phyloP scores from a whole-genome alignment of 2,888 invertebrate species.

The Platycnemis pennipes region DNA sequence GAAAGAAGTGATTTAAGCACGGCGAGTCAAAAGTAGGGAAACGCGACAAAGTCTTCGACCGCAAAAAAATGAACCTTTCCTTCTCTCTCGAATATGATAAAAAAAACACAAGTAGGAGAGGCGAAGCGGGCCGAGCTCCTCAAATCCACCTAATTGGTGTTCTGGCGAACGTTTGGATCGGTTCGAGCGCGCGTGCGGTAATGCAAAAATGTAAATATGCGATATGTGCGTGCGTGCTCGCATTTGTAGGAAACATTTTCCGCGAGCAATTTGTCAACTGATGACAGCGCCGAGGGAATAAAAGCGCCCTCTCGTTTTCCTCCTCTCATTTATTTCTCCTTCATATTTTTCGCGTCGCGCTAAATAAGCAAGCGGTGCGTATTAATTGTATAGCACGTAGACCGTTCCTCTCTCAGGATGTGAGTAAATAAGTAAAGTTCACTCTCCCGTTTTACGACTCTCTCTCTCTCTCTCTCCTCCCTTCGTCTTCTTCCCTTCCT shows the following conservation, averaged over 20 bases:
- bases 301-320: neutral
- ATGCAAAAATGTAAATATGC: neutral
- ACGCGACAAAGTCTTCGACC: neutral
- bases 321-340: neutral
- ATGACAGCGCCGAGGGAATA: neutral
- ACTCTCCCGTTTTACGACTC: slow-evolving; percentile 2
- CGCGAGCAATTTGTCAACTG: neutral
- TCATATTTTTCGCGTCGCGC: neutral
- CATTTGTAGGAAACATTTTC: neutral
- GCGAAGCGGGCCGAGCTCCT: neutral
- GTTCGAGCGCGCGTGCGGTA: neutral
- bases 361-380: slow-evolving; percentile 55
- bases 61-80: neutral
- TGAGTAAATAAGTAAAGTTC: slow-evolving; percentile 53
- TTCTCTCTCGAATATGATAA: neutral
- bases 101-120: neutral
- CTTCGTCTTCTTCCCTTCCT: neutral
- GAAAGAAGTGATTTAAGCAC: neutral
- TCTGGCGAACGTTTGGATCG: neutral
- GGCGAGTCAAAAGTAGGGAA: neutral
- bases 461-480: neutral
- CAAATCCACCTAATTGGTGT: slow-evolving; percentile 11
- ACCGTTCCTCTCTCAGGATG: slow-evolving; percentile 2
- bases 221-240: neutral
- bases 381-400: slow-evolving; percentile 49